Percentiles rank a stretch among this genome's conserved stretches.
These are phyloP conservation scores for Corydoras maculifer DNA, from an alignment of 2,113 vertebrate genomes.

Conservation along the genomic window DNA sequence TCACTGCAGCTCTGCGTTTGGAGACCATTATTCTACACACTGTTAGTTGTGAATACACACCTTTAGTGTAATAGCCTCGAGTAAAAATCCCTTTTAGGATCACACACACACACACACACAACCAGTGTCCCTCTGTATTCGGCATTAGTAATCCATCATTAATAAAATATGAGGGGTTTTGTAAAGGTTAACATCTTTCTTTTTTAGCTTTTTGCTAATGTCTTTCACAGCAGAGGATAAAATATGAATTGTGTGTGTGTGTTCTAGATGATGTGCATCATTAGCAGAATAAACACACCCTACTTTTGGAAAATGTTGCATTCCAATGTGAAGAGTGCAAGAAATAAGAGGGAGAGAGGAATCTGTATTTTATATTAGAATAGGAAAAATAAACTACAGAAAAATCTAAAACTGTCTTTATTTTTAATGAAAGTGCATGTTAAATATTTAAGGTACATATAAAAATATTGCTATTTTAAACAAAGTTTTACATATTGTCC, in stretches of 20 bases:
- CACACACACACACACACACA: not conserved
- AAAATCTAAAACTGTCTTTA: no score
- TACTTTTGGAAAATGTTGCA: not conserved
- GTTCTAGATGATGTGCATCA: constrained; percentile 13
- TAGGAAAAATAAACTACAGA: no score
- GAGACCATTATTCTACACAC: no score
- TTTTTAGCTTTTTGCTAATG: constrained; percentile 49
- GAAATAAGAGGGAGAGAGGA: not conserved
- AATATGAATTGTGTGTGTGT: constrained; percentile 32
- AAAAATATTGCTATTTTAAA: no score
- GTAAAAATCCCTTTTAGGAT: no score
- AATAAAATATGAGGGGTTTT: constrained; percentile 5
- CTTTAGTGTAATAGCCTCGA: no score
- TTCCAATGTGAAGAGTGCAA: not conserved
- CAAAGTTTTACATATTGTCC: no score
- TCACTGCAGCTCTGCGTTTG: no score
- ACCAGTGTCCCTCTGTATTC: not conserved
- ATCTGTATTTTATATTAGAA: no score
- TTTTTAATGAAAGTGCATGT: no score
- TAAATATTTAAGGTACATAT: no score
- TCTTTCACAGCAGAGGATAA: constrained; percentile 69
- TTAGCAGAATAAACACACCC: constrained; percentile 17
- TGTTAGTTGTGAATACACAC: no score
- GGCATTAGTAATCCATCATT: not conserved
- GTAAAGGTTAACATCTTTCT: constrained; percentile 8